Percentiles rank a stretch among this genome's conserved stretches.
phyloP scores from a whole-genome alignment of 2,888 invertebrate species.

The Syritta pipiens region DNA sequence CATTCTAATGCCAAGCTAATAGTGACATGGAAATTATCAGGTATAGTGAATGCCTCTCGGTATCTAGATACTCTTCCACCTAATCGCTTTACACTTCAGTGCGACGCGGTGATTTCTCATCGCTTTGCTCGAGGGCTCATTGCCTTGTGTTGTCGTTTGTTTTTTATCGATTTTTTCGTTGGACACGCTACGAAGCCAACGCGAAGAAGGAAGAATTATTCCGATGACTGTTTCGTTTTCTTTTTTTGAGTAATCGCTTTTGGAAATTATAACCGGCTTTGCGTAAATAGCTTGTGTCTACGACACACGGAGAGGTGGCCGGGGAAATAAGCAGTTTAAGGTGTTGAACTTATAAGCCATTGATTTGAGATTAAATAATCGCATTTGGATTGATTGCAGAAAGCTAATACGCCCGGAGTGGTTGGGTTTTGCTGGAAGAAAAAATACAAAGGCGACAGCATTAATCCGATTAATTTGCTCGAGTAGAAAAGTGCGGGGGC shows the following conservation, averaged over 20 bases:
- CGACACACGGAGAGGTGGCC: not conserved
- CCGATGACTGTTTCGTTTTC: too few relatives aligned
- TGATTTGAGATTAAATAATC: constrained; percentile 28
- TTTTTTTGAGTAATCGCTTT: constrained; percentile 18
- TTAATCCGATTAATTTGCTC: constrained; percentile 27
- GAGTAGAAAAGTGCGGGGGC: too few relatives aligned
- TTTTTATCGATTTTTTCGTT: constrained; percentile 13
- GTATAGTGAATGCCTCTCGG: constrained; percentile 45
- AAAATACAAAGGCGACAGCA: not conserved
- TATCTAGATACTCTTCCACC: constrained; percentile 16
- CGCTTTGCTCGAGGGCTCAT: not conserved
- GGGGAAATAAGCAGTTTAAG: constrained; percentile 19
- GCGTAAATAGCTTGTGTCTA: constrained; percentile 19
- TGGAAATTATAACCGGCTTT: constrained; percentile 39
- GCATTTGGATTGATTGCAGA: not conserved
- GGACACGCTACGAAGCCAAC: constrained; percentile 29
- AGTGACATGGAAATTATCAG: constrained; percentile 67
- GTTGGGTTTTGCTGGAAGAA: not conserved
- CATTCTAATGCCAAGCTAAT: constrained; percentile 66
- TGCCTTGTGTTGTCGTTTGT: not conserved
- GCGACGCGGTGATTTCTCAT: constrained; percentile 20
- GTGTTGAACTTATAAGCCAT: constrained; percentile 14
- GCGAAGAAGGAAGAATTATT: constrained; percentile 9
- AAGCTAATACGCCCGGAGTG: not conserved
- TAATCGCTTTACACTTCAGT: constrained; percentile 54